Evolutionary conservation across 2,797 vertebrate genomes (phyloP).

Genomic region (Sebastes dallii): DNA sequence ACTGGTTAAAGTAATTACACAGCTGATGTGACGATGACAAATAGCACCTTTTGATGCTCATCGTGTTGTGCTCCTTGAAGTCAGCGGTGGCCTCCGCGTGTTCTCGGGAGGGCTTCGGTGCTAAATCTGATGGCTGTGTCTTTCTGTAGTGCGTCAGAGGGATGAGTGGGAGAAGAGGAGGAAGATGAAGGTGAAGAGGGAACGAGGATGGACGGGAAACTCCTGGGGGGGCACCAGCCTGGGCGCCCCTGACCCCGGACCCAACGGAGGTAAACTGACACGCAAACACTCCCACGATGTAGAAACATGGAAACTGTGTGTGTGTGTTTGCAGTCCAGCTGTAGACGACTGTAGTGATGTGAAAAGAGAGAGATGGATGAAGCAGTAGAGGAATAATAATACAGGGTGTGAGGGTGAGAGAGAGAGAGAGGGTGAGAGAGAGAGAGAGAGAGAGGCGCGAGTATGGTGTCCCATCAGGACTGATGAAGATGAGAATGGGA

Average conservation of each 20-base stretch:
- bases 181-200: conserved; percentile 86
- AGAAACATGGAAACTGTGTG: too few relatives aligned
- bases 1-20: conserved; percentile 23
- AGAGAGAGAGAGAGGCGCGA: too few relatives aligned
- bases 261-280: conserved; percentile 87
- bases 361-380: background rate
- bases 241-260: conserved; percentile 90
- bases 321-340: too few relatives aligned
- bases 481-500: conserved; percentile 37
- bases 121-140: background rate
- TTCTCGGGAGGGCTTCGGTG: background rate
- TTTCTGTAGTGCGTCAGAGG: conserved; percentile 75
- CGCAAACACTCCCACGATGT: too few relatives aligned
- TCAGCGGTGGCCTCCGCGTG: background rate
- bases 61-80: background rate
- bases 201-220: conserved; percentile 92
- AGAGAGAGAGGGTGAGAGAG: too few relatives aligned
- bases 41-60: conserved; percentile 2
- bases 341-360: too few relatives aligned
- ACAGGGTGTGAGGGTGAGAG: too few relatives aligned
- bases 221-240: conserved; percentile 92
- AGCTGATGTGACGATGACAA: conserved; percentile 18
- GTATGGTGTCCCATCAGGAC: conserved; percentile 25
- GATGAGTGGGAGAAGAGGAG: conserved; percentile 88
- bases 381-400: background rate